phyloP scores from a whole-genome alignment of 2,888 invertebrate species.

The Synergus laeviventris region DNA sequence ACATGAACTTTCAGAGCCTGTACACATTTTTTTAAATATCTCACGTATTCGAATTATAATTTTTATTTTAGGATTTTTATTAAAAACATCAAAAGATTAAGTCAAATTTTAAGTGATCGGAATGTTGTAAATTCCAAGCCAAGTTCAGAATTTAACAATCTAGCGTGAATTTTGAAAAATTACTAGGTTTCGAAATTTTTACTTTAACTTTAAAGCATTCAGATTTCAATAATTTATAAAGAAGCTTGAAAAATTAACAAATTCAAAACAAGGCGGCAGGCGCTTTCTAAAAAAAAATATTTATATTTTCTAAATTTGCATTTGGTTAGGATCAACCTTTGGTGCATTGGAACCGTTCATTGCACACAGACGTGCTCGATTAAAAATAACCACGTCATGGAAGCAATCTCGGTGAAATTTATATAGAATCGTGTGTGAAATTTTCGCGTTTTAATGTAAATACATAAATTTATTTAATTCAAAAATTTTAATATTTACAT shows the following conservation, averaged over 20 bases:
- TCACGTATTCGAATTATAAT: too few species aligned
- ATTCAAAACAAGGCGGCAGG: neutral
- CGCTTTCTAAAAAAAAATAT: neutral
- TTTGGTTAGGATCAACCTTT: neutral
- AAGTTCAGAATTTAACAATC: too few species aligned
- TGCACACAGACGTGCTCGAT: neutral
- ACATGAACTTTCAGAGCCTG: neutral
- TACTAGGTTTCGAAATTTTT: neutral
- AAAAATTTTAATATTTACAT: neutral
- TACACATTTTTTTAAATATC: neutral
- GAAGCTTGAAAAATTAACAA: neutral
- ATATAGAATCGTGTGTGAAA: neutral
- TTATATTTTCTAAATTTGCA: neutral
- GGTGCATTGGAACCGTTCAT: neutral
- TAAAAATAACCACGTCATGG: slow-evolving; percentile 17
- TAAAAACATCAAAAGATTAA: too few species aligned
- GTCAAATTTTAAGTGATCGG: too few species aligned
- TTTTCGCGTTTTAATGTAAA: neutral
- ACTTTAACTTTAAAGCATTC: neutral
- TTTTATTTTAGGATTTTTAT: too few species aligned
- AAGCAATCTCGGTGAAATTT: neutral
- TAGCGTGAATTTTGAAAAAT: too few species aligned
- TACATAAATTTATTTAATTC: neutral
- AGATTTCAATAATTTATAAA: neutral
- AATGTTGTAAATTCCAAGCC: neutral